These are phyloP conservation scores for Crocuta crocuta DNA, from an alignment of 2,113 vertebrate genomes.

Conservation along the genomic window DNA sequence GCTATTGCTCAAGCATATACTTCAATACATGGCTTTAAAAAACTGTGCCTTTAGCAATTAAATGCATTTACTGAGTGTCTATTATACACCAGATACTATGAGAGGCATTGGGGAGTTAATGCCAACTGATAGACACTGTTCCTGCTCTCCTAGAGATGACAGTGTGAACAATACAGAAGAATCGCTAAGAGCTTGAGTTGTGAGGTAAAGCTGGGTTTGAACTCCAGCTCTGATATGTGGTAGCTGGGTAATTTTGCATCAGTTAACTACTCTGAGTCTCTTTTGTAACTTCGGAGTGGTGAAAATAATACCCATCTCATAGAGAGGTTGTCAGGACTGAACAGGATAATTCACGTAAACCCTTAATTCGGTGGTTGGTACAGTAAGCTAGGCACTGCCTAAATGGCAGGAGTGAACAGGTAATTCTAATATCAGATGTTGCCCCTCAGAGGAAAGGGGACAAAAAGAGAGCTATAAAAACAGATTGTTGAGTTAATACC, in stretches of 20 bases:
- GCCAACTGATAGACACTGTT: background rate
- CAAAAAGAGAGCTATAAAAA: background rate
- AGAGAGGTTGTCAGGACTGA: background rate
- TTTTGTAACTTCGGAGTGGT: constrained; percentile 59
- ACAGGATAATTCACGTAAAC: constrained; percentile 4
- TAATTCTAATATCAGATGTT: background rate
- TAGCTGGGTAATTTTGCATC: background rate
- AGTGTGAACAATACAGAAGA: background rate
- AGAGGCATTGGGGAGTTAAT: constrained; percentile 26
- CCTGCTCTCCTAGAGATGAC: background rate
- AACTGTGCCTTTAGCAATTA: background rate
- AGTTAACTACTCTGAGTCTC: constrained; percentile 46
- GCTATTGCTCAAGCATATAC: background rate
- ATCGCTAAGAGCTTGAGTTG: constrained; percentile 13
- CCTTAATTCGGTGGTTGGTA: background rate
- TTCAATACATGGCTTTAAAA: constrained; percentile 49
- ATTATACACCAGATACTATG: background rate
- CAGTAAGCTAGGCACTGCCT: background rate
- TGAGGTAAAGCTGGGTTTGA: constrained; percentile 44
- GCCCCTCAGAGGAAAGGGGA: background rate
- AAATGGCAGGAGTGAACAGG: background rate
- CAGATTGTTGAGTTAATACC: background rate
- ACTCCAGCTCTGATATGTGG: constrained; percentile 47
- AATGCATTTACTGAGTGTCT: constrained; percentile 4
- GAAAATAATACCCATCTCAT: constrained; percentile 6